These are phyloP conservation scores for Acanthiza pusilla DNA, from an alignment of 2,797 vertebrate species.

Conservation along the genomic window DNA sequence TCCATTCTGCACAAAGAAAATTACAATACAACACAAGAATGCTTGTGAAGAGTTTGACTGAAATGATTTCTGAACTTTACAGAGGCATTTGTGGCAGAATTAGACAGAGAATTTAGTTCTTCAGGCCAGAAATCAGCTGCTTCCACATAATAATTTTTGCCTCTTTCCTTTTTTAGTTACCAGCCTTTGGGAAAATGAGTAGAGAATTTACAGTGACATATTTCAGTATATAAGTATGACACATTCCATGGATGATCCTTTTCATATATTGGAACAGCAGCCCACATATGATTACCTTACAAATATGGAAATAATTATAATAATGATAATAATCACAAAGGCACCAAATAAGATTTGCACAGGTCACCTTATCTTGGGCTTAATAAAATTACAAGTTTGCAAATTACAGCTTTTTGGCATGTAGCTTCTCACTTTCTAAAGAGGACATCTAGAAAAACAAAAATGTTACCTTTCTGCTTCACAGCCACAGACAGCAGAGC, in stretches of 20 bases:
- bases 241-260: neutral
- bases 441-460: neutral
- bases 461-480: neutral
- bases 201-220: neutral
- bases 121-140: neutral
- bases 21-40: neutral
- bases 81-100: neutral
- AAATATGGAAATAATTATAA: neutral
- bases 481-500: neutral
- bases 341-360: neutral
- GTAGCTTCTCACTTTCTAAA: neutral
- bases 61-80: neutral
- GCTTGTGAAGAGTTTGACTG: neutral
- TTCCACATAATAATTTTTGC: neutral
- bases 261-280: neutral
- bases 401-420: neutral
- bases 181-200: neutral
- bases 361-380: neutral
- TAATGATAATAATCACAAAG: neutral
- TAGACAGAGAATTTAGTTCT: neutral
- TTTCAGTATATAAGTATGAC: neutral
- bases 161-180: neutral
- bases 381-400: neutral
- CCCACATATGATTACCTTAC: neutral
- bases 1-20: conserved; percentile 7